Base-by-base conservation (phyloP, 2,888 invertebrate species). In the Catotricha subobsoleta region DNA sequence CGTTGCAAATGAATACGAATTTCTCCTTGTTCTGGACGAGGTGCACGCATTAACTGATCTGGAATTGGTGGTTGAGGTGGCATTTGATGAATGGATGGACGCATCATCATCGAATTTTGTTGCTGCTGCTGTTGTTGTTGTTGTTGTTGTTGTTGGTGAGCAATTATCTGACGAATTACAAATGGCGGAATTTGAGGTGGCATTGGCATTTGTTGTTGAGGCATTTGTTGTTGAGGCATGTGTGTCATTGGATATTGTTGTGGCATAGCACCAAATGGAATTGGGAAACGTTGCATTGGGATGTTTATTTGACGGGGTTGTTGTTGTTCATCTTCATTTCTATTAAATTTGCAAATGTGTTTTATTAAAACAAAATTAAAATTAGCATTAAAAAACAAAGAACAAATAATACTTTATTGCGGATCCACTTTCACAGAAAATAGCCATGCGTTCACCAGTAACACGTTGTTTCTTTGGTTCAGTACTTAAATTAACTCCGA, bases 361-460 rank as follows among this genome's bases (percentile, higher is more conserved):
- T 33, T 33, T 9, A 29, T n/a, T 16, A 12, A 25, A 8, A 29
- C 16, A 12, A 25, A 19, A 15, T 27, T 18, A 3, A 23, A n/a
- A 21, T 16, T n/a, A 12, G n/a, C 18, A 18, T 16, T 25, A 23
- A 23, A n/a, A 6, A 28, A 29, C 21, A 5, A 16, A 23, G n/a
- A 29, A 15, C 7, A 25, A 28, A 25, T 16, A 7, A n/a, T 44
- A 47, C 47, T 46, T 41, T 4, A 41, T 41, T 41, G 59, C 59
- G 28, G 57, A 55, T 43, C 84, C 86, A 51, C 81, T 84, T 57
- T 87, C 84, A 57, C 88, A 90, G 57, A 83, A 76, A 57, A 90
- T 86, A 25, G 82, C 79, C 65, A 90, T 80, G 44, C 84, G 75
- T 62, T 88, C 88, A 9, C 87, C 86, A 44, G 80, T 83, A 47